Base-by-base conservation (phyloP, 2,113 vertebrate genomes). In the Muntiacus reevesi region DNA sequence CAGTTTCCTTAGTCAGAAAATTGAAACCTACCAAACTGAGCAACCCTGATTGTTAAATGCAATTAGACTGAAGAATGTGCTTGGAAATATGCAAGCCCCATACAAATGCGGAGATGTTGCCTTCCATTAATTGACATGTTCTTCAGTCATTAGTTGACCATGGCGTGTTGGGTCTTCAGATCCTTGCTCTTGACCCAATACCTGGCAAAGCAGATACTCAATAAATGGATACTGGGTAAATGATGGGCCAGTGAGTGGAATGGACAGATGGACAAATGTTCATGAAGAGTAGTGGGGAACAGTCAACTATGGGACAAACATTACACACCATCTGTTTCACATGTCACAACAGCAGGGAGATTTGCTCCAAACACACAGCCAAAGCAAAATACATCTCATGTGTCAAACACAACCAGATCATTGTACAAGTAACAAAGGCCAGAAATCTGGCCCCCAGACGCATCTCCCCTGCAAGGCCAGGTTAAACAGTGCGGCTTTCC, bases 1-100 rank as follows among this genome's bases (percentile, higher is more conserved):
- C 95, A 36, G 67, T 96, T 97, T 97, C 91, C 59, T 92, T 28
- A 14, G 43, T 71, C 11, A 59, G n/a, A 83, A 93, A 88, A 94
- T 21, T 60, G 94, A 96, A 97, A 94, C 91, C 62, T 83, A 87
- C 40, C 57, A 9, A 88, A 86, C 6, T 74, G 50, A 47, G 17
- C 16, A 71, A 45, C 33, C 45, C 55, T 33, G 27, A 30, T 5
- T 21, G 25, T 36, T 59, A 50, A 17, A 50, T 40, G 59, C 36
- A 9, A 43, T 33, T 25, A 83, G 43, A 62, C 14, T 7, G 5
- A 93, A 81, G 84, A 64, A 43, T n/a, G 76, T 82, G 3, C 43
- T 96, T 71, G 54, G 59, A 89, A 25, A 50, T 30, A n/a, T 6
- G 21, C 45, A 59, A 82, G 19, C 25, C 8, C 28, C 19, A 40